phyloP scores from a whole-genome alignment of 2,797 vertebrate genomes.

The Merluccius polli region DNA sequence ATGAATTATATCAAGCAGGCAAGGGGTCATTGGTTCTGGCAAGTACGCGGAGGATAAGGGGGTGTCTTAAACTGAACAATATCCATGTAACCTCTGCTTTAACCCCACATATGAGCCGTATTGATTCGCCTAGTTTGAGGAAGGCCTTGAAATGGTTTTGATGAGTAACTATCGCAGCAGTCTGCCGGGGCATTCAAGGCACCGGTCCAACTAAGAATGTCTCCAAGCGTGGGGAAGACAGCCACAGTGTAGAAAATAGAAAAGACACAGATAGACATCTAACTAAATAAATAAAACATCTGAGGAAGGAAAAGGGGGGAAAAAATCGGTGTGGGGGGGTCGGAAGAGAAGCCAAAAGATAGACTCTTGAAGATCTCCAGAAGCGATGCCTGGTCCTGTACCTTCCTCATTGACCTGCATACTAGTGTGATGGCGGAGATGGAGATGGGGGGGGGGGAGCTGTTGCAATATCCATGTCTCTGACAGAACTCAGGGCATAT shows the following conservation, averaged over 20 bases:
- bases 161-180: slow-evolving; percentile 64
- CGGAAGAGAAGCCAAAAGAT: slow-evolving; percentile 10
- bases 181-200: slow-evolving; percentile 61
- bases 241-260: slow-evolving; percentile 70
- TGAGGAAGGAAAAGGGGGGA: slow-evolving; percentile 23
- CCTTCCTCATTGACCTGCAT: slow-evolving; percentile 28
- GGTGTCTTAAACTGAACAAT: slow-evolving; percentile 66
- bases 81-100: slow-evolving; percentile 69
- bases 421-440: neutral
- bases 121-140: slow-evolving; percentile 75
- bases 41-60: slow-evolving; percentile 62
- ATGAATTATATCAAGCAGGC: slow-evolving; percentile 71
- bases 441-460: slow-evolving; percentile 38
- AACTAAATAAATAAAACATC: slow-evolving; percentile 51
- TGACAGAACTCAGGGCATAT: slow-evolving; percentile 72
- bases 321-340: no score
- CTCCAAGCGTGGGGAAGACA: slow-evolving; percentile 66
- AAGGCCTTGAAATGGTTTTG: slow-evolving; percentile 71
- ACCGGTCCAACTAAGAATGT: slow-evolving; percentile 69
- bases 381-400: slow-evolving; percentile 58
- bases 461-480: slow-evolving; percentile 72
- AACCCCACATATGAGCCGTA: slow-evolving; percentile 70
- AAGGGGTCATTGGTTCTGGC: slow-evolving; percentile 57
- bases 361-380: slow-evolving; percentile 30
- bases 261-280: slow-evolving; percentile 43